Evolutionary conservation across 2,888 invertebrate genomes (phyloP).

Genomic region (Autographa gamma): DNA sequence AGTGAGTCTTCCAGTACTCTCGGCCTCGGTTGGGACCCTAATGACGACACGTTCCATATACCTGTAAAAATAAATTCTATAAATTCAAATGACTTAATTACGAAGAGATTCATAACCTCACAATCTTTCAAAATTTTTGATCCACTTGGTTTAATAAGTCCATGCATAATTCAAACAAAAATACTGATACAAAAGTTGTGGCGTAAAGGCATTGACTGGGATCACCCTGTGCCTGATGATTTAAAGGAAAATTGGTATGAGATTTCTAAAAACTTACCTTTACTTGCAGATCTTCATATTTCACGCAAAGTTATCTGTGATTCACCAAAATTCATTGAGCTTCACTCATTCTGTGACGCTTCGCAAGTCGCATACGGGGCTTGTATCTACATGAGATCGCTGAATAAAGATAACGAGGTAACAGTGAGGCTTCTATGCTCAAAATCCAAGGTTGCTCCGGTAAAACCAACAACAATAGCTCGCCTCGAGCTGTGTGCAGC

Average conservation of each 20-base stretch:
- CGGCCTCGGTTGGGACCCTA: constrained; percentile 43
- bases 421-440: constrained; percentile 51
- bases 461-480: constrained; percentile 59
- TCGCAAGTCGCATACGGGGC: constrained; percentile 56
- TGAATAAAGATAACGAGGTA: constrained; percentile 5
- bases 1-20: constrained; percentile 28
- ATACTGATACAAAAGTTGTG: constrained; percentile 37
- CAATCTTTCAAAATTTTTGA: constrained; percentile 45
- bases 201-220: constrained; percentile 18
- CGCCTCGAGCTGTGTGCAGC: constrained; percentile 58
- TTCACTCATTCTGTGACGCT: constrained; percentile 60
- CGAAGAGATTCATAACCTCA: constrained; percentile 30
- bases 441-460: constrained; percentile 56
- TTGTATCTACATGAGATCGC: constrained; percentile 51
- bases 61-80: background rate
- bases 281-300: constrained; percentile 41
- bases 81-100: constrained; percentile 26
- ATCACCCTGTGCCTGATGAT: background rate
- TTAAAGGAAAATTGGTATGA: constrained; percentile 46
- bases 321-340: constrained; percentile 39
- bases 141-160: constrained; percentile 36
- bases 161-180: constrained; percentile 24
- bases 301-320: constrained; percentile 48
- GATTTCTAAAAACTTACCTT: constrained; percentile 26
- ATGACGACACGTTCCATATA: constrained; percentile 31